Evolutionary conservation across 2,113 vertebrate genomes (phyloP), one percentile per base, ranked within the genome.

Genomic region (Crypturellus undulatus): DNA sequence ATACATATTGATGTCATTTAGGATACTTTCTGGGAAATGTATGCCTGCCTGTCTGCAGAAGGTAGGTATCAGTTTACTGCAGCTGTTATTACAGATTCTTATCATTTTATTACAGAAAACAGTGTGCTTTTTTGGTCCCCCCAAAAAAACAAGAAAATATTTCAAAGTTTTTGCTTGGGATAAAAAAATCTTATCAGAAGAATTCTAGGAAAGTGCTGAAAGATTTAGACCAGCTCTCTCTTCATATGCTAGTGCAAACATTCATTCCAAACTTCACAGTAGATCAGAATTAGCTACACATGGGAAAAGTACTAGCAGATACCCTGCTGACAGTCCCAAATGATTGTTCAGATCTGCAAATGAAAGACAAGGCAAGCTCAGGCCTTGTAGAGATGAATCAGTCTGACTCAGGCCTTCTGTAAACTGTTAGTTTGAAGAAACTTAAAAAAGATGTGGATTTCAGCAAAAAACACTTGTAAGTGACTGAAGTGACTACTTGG

Each of bases 21-120:
- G 40, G 14, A 10, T 85, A 36, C 32, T 92, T 80, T 68, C 58
- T 9, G 14, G 76, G 75, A 79, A 94, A 82, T 5, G 5, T 13
- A 43, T 34, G 45, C 9, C 32, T 84, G 64, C 38, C 43, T 82
- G 16, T 7, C 58, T 71, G 62, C 47, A 77, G 21, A 73, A 87
- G 26, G 15, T 25, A 73, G 25, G 28, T 70, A 49, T 51, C 32
- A 34, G 24, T 51, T 77, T 93, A 70, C 45, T 63, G 58, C 17
- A 75, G 34, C 7, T 87, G 28, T 32, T 72, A 65, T 87, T 93
- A 70, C 18, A 67, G 36, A 24, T 94, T 89, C 34, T 49, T 82
- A 30, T 28, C 34, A 25, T 58, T 79, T 72, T 82, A 58, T 77
- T 85, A 47, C 16, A 76, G 32, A 84, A 79, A 36, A 84, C 6